Percentiles rank a stretch among this genome's conserved stretches.
These are phyloP conservation scores for Babyrousa celebensis DNA, from an alignment of 2,797 vertebrate species.

Conservation along the genomic window DNA sequence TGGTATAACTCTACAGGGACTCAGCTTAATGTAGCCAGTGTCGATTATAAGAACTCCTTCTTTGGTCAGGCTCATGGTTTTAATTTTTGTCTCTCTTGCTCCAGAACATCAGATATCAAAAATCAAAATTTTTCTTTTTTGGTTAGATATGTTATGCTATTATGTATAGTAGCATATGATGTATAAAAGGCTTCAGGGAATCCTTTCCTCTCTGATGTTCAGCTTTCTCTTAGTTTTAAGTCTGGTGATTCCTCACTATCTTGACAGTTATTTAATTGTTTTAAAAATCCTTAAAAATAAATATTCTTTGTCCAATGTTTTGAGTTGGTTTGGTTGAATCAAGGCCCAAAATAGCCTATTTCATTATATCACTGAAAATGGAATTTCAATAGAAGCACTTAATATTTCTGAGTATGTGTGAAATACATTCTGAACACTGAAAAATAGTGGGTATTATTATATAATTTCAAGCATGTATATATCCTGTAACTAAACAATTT, in stretches of 20 bases:
- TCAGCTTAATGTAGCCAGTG: neutral
- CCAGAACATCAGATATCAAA: neutral
- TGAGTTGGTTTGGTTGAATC: neutral
- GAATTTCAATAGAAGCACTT: neutral
- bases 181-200: neutral
- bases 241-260: neutral
- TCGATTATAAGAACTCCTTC: neutral
- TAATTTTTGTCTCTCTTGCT: neutral
- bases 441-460: neutral
- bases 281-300: slow-evolving; percentile 9
- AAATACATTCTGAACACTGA: neutral
- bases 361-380: neutral
- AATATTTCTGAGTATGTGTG: neutral
- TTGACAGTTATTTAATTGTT: neutral
- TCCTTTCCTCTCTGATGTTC: neutral
- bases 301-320: neutral
- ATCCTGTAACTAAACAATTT: slow-evolving; percentile 2
- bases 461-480: neutral
- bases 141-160: neutral
- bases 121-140: neutral
- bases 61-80: neutral
- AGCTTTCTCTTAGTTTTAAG: neutral
- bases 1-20: neutral
- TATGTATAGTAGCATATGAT: neutral
- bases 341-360: neutral